Base-by-base conservation (phyloP, 2,888 invertebrate species). In the Calliphora vomitoria region DNA sequence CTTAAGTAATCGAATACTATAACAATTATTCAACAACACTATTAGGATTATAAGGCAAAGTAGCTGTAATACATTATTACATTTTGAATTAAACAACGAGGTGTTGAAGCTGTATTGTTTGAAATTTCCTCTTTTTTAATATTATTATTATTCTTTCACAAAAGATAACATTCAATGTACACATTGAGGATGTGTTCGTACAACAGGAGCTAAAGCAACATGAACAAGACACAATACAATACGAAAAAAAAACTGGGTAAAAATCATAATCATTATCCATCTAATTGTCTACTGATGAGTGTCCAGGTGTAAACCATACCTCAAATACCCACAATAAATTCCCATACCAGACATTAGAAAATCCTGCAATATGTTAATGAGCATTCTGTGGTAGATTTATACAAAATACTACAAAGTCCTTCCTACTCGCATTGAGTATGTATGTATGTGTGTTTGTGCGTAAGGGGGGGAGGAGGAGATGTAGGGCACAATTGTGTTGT, bases 341-440 rank as follows among this genome's bases (percentile, higher is more conserved):
- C 83, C 80, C 81, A 66, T 72, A 68, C 83, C 76, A 76, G 72
- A 76, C 72, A 75, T 83, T 83, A 76, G 71, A 80, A 71, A 80
- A 83, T 76, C 58, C 83, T 83, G 86, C 83, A 80, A 80, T 82
- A 87, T 87, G 75, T 76, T 87, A 87, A 87, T 80, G 83, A 80
- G 86, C 69, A 69, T 68, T 68, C 55, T 64, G 75, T 64, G 68
- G 75, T 62, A 69, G 41, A 75, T 75, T 80, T 85, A 74, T 60
- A 44, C 72, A 31, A 64, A 71, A 64, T 38, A 78, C 31, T 55
- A 11, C 18, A 11, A 13, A 1, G 44, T 11, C 10, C 13, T 68
- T 66, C 53, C 6, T 75, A 6, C 41, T 47, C 25, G 50, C 47
- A 58, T 31, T 25, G 4, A 50, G 18, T 35, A 13, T 13, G 31